These are phyloP conservation scores for Orchestes rusci DNA, from an alignment of 2,888 invertebrate species.

Conservation along the genomic window DNA sequence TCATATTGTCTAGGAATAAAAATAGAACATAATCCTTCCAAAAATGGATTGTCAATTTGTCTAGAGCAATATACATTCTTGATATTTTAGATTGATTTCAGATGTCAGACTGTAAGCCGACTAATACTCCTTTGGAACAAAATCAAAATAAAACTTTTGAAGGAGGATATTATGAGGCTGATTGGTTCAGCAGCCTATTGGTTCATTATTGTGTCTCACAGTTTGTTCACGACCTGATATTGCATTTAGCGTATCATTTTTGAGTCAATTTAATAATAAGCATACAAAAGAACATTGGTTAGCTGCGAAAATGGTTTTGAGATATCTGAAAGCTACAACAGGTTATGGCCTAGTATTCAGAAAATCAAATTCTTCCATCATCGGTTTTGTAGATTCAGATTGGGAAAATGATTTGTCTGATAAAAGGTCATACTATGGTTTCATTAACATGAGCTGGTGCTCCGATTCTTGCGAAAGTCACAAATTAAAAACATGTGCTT, in stretches of 20 bases:
- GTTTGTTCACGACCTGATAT: slow-evolving; percentile 19
- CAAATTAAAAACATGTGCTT: too few species aligned
- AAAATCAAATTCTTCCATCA: slow-evolving; percentile 14
- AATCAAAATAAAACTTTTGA: background rate
- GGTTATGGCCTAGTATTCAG: slow-evolving; percentile 23
- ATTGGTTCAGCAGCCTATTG: background rate
- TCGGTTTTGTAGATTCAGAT: slow-evolving; percentile 33
- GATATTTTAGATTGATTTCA: background rate
- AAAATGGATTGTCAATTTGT: background rate
- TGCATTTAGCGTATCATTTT: slow-evolving; percentile 15
- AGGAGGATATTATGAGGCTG: background rate
- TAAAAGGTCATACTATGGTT: slow-evolving; percentile 16
- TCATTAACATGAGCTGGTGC: background rate
- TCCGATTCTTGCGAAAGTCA: too few species aligned
- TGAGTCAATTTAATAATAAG: slow-evolving; percentile 21
- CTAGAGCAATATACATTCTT: background rate
- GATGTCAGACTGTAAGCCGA: background rate
- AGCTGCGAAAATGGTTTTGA: slow-evolving; percentile 31
- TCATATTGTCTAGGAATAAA: background rate
- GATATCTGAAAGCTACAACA: slow-evolving; percentile 27
- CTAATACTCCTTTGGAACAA: slow-evolving; percentile 1
- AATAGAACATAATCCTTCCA: background rate
- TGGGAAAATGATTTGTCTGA: slow-evolving; percentile 17
- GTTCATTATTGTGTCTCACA: slow-evolving; percentile 16
- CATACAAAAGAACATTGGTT: slow-evolving; percentile 26